Base-by-base conservation (phyloP, 2,888 invertebrate genomes). In the Harpalus rufipes region DNA sequence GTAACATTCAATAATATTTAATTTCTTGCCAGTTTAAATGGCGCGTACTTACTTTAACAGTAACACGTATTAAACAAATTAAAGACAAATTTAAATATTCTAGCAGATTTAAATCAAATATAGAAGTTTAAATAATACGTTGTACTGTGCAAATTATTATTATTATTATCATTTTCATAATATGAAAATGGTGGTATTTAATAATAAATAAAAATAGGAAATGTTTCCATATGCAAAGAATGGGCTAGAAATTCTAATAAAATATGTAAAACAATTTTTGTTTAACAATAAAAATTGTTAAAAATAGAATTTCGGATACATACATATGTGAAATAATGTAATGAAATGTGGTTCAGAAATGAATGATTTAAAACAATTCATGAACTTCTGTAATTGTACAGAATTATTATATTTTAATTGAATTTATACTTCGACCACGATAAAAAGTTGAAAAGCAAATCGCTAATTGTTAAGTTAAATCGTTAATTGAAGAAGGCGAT, bases 31-130 rank as follows among this genome's bases (percentile, higher is more conserved):
- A 51, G 32, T 32, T 32, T 4, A 68, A 56, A 56, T 25, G 82
- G 82, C 82, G 25, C n/a, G 82, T 82, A 82, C 82, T 82, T 82
- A 82, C 63, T 78, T 72, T n/a, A 72, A 41, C 25, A 76, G 39
- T 68, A 68, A 68, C n/a, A 68, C 25, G 39, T 68, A 59, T 59
- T 12, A 59, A 10, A 59, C 59, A 59, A 59, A 59, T 16, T 59
- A 59, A 16, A 59, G n/a, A 59, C 59, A 59, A 59, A 59, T 16
- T 59, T n/a, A 16, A 59, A 16, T 16, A 59, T 59, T 59, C 59
- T 59, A 59, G 59, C 59, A 59, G 16, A 16, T 59, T 59, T 51
- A 51, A 51, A 59, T 59, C 14, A 59, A 59, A 59, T 59, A 59
- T 59, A 59, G 59, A 59, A 59, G 59, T 59, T 59, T 59, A 59